A percentile compares a stretch with the other conserved stretches of the same genome.
Conservation (phyloP, 2,888 invertebrate genomes). For the Drosophila aldrichi region DNA sequence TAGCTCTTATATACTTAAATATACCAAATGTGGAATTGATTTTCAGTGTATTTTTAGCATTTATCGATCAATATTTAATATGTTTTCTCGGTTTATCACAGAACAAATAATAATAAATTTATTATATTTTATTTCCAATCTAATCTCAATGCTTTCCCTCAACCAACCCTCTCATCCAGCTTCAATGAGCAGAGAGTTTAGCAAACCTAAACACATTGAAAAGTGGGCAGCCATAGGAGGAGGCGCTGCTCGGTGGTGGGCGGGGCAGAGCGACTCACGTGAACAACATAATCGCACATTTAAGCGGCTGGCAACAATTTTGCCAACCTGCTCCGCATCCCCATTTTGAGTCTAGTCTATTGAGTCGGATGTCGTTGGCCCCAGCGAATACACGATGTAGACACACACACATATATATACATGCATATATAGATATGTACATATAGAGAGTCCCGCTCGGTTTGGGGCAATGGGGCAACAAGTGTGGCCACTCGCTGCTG, state of each 20-base stretch:
- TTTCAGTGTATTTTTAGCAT: too few relatives aligned
- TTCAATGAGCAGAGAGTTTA: neutral
- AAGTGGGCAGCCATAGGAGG: constrained; percentile 13
- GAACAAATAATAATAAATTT: too few relatives aligned
- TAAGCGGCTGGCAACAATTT: constrained; percentile 58
- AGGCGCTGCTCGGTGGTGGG: neutral
- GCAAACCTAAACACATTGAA: constrained; percentile 39
- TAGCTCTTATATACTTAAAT: too few relatives aligned
- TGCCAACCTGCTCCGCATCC: neutral
- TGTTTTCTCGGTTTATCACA: too few relatives aligned
- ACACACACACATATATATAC: neutral
- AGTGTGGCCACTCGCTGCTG: constrained; percentile 50
- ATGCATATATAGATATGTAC: neutral
- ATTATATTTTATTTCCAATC: neutral
- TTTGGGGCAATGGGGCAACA: constrained; percentile 56
- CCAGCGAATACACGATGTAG: neutral
- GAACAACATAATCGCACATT: constrained; percentile 65
- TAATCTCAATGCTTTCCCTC: neutral
- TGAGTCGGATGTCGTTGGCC: constrained; percentile 14
- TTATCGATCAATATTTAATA: too few relatives aligned
- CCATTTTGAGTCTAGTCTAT: neutral
- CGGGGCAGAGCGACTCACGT: constrained; percentile 38
- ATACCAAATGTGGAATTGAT: too few relatives aligned
- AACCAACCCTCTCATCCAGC: neutral
- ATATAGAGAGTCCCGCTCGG: constrained; percentile 9